Evolutionary conservation across 2,797 vertebrate species (phyloP), one percentile per base, ranked within the genome.

Genomic region (Chelidonichthys spinosus): DNA sequence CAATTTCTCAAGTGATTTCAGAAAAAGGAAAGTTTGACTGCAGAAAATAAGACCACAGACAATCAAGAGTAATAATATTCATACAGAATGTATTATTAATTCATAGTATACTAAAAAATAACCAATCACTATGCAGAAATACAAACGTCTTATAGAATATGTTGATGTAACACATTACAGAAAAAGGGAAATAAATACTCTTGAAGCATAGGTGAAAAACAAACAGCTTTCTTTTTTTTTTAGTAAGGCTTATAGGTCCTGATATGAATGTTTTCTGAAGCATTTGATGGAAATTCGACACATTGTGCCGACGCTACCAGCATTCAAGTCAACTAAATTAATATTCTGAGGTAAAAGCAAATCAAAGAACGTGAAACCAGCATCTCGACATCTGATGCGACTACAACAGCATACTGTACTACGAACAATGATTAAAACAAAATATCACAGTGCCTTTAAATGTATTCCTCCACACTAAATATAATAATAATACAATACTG

Each of bases 51-150:
- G 46, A 68, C 33, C 10, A 70, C 33, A 77, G n/a, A 81, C 47
- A 65, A 7, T 13, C 63, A 17, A 17, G 15, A 44, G 18, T 72
- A 68, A 63, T 15, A 61, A 72, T 14, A 86, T 72, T 72, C 58
- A 79, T 67, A n/a, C 11, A 73, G 44, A 63, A 63, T 90, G 90
- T 92, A 92, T 91, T 92, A 69, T 70, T 63, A 68, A 86, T 79
- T 80, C n/a, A 78, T 66, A 79, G 72, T 75, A 72, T 79, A 86
- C 70, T 84, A 79, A 89, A 25, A 87, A 72, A 78, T 59, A 70
- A 68, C 74, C 52, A 55, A 63, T 84, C 56, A 64, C 47, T 76
- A 69, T 85, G 65, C 65, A 89, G 76, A 89, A 90, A 87, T 84
- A 83, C 82, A 85, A 66, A 87, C 70, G 89, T 82, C 63, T 52